Base-by-base conservation (phyloP, 1,140 invertebrate genomes). In the Rhynchophorus ferrugineus region DNA sequence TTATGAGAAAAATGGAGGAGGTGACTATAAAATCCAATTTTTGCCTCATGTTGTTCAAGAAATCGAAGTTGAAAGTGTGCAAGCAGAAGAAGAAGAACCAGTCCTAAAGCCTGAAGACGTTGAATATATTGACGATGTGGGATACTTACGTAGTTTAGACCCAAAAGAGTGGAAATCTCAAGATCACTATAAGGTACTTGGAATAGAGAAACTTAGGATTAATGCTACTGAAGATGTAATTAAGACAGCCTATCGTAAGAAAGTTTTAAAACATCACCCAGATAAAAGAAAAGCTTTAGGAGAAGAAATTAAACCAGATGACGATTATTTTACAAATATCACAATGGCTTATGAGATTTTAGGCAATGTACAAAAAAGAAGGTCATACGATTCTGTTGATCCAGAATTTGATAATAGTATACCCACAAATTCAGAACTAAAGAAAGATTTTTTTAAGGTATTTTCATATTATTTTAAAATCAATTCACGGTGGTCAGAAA, bases 251-350 rank as follows among this genome's bases (percentile, higher is more conserved):
- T 96, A 92, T 83, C 80, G 85, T 73, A 85, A 75, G 63, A 93
- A 92, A 74, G 95, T 98, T 20, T 73, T 99, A 19, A 85, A 85
- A 63, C 95, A 99, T 72, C 96, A 99, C 76, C 96, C 96, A 0
- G 96, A 99, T 70, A 99, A 99, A 70, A 78, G 95, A 49, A 87
- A 91, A 77, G 87, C 84, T 44, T 75, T 82, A 71, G 87, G 91
- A 35, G 90, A 93, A 70, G 82, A 89, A 60, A 79, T 94, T 8
- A 78, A 82, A 54, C 75, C 80, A 1, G 90, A 93, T 59, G 87
- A 94, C 65, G 95, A 98, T 74, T 98, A 98, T 73, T 99, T 98
- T 69, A 93, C 94, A 0, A 98, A 95, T 69, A 98, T 99, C 63
- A 98, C 95, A n/a, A 93, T 92, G 77, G 95, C 95, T 11, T 92